Conservation (phyloP, 2,113 vertebrate genomes). For the Lepus americanus region DNA sequence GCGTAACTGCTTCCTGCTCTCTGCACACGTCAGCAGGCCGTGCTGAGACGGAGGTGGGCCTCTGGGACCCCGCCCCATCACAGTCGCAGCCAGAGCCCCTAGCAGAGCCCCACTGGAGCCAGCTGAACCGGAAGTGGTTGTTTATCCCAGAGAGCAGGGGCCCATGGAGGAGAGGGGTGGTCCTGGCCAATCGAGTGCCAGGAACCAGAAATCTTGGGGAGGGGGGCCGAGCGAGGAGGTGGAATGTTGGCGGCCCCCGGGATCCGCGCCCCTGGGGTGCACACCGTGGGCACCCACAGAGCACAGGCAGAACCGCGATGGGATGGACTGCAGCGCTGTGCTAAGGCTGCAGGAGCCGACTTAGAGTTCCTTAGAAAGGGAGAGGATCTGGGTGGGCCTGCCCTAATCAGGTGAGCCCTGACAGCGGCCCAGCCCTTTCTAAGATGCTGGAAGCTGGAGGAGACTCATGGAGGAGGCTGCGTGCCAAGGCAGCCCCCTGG, state of each 20-base stretch:
- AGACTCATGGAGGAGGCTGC: accelerated
- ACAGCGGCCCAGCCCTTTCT: not conserved
- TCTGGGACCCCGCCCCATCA: not conserved
- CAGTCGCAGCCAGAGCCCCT: not conserved
- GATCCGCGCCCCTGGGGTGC: too few relatives aligned
- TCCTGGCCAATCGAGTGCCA: accelerated
- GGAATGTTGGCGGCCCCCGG: not conserved
- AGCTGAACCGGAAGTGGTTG: accelerated
- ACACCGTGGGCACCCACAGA: accelerated
- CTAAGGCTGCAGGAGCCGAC: too few relatives aligned
- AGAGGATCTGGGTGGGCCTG: not conserved
- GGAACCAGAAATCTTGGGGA: not conserved
- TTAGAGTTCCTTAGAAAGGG: not conserved
- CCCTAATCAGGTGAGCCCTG: not conserved
- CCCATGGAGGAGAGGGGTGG: not conserved
- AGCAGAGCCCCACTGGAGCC: not conserved
- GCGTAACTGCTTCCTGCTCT: not conserved
- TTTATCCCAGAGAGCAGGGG: accelerated
- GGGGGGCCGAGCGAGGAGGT: not conserved
- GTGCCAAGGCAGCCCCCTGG: not conserved
- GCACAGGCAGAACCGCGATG: not conserved
- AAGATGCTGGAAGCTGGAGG: not conserved
- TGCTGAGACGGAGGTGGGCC: accelerated
- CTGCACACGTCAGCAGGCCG: accelerated
- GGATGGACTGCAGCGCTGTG: accelerated